These are phyloP conservation scores for Bradypus variegatus DNA, from an alignment of 2,797 vertebrate genomes.

Conservation along the genomic window DNA sequence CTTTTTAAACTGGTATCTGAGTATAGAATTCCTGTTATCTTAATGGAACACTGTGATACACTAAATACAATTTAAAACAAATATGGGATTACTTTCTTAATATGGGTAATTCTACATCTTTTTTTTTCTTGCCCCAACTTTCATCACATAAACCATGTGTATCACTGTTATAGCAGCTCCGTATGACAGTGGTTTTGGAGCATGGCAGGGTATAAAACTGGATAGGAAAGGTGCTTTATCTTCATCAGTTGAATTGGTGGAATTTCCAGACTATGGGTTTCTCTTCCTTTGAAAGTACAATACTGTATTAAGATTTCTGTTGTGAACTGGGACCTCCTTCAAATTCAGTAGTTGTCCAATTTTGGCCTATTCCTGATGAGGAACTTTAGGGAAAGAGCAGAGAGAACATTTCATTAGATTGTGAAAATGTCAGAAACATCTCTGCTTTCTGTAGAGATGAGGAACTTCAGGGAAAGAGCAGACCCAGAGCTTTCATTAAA, in stretches of 20 bases:
- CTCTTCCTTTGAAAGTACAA: neutral
- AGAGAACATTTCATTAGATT: too few relatives aligned
- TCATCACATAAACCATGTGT: neutral
- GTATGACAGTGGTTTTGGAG: slow-evolving; percentile 36
- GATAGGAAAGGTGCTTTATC: neutral
- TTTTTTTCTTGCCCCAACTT: neutral
- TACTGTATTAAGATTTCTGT: neutral
- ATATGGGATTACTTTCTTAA: slow-evolving; percentile 4
- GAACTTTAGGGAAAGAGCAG: neutral
- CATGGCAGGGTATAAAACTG: slow-evolving; percentile 3
- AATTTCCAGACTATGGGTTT: neutral
- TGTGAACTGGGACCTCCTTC: neutral
- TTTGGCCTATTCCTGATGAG: neutral
- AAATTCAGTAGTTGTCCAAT: neutral
- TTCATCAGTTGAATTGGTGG: neutral
- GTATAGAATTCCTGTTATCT: slow-evolving; percentile 24
- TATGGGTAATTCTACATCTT: neutral
- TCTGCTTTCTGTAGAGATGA: too few relatives aligned
- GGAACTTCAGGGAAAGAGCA: neutral
- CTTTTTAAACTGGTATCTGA: slow-evolving; percentile 27
- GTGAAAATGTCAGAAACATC: too few relatives aligned
- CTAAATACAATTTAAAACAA: slow-evolving; percentile 44
- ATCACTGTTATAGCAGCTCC: slow-evolving; percentile 11
- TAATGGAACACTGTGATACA: neutral
- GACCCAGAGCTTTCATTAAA: slow-evolving; percentile 27